Conservation (phyloP, 1,140 invertebrate genomes). For the Drosophila yakuba region DNA sequence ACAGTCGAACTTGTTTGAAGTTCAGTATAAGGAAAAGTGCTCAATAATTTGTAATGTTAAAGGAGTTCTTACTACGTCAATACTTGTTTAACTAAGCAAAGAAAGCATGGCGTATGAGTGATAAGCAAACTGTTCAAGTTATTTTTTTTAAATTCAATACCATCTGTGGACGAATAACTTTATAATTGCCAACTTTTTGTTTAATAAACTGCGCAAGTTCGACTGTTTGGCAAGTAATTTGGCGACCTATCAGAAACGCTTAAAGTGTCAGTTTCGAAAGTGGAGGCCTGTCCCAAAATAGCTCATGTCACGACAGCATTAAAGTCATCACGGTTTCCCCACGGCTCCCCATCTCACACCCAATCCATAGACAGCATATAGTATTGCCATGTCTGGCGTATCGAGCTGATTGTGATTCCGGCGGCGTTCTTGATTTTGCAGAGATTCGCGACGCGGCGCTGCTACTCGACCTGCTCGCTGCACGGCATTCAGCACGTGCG, state of each 20-base stretch:
- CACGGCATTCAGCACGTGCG: slow-evolving; percentile 88
- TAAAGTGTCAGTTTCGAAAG: slow-evolving; percentile 7
- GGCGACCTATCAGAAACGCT: slow-evolving; percentile 9
- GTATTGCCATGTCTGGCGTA: slow-evolving; percentile 18
- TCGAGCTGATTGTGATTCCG: slow-evolving; percentile 68
- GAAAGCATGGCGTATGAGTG: neutral
- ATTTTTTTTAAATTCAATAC: no score
- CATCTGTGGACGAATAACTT: no score
- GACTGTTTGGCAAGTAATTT: slow-evolving; percentile 3
- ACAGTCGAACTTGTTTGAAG: slow-evolving; percentile 20
- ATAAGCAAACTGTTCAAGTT: neutral
- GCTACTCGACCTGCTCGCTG: slow-evolving; percentile 89
- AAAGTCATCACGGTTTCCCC: slow-evolving; percentile 4
- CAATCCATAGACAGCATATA: neutral
- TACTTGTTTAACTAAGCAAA: neutral
- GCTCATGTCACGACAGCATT: slow-evolving; percentile 35
- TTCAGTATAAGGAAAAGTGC: neutral
- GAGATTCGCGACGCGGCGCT: slow-evolving; percentile 89
- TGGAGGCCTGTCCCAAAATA: slow-evolving; percentile 20
- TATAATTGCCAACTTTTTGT: neutral
- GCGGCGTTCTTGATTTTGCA: slow-evolving; percentile 85
- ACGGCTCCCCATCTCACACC: neutral
- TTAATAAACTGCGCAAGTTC: slow-evolving; percentile 1
- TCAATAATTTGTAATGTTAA: neutral
- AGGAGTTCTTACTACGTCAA: neutral